Evolutionary conservation across 2,113 vertebrate species (phyloP).

Genomic region (Paradoxurus hermaphroditus): DNA sequence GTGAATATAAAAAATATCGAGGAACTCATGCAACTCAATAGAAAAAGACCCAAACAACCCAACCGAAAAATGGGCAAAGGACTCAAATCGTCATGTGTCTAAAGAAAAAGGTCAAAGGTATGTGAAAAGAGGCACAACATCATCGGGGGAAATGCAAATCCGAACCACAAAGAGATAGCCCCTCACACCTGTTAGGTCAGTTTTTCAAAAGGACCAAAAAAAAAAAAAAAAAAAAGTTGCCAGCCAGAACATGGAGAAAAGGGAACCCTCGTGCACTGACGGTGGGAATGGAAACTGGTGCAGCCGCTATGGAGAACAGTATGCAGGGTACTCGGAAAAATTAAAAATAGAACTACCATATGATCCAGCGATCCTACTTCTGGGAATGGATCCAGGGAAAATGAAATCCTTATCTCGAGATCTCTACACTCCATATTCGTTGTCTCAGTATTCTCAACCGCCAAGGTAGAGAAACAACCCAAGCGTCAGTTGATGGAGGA

Average conservation of each 20-base stretch:
- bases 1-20: not conserved
- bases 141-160: not conserved
- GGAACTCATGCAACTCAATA: not conserved
- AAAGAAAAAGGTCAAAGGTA: not conserved
- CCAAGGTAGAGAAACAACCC: not conserved
- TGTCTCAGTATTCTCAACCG: not conserved
- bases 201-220: not conserved
- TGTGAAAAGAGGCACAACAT: not conserved
- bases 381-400: not conserved
- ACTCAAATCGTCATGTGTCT: not conserved
- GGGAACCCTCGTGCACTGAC: not conserved
- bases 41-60: not conserved
- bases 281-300: not conserved
- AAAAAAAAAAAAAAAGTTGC: not conserved
- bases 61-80: not conserved
- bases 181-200: not conserved
- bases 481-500: no score
- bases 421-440: not conserved
- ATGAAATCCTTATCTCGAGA: not conserved
- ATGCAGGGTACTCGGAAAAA: not conserved
- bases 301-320: not conserved
- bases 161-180: not conserved
- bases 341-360: not conserved
- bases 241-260: not conserved
- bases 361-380: not conserved